Base-by-base conservation (phyloP, 2,797 vertebrate species). In the Philypnodon macrostomus region DNA sequence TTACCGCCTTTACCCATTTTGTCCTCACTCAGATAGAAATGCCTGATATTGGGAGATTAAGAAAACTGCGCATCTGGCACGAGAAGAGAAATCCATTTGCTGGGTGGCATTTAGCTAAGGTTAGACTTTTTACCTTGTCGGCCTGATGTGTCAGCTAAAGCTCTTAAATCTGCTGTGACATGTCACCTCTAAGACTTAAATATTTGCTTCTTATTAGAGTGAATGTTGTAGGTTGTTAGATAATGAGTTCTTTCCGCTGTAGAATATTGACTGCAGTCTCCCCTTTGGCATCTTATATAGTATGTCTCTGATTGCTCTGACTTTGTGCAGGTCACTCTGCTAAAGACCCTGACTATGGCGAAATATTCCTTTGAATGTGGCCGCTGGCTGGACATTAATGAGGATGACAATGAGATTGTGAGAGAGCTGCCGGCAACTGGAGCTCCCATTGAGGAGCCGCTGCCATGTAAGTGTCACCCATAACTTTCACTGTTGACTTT, bases 91-190 rank as follows among this genome's bases (percentile, higher is more conserved):
- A 81, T 71, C 93, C 95, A 1, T 97, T 98, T 61, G 79, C 94
- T 59, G 96, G 97, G 16, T 98, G 96, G 97, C 97, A 99, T 85
- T 90, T 99, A 73, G 90, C 89, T 26, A 95, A 88, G 92, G 96
- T 98, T 66, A 91, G 91, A 55, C 33, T 5, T 12, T 5, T 40
- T 51, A 17, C 14, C 65, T 30, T 37, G 15, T 37, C 12, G 53
- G 44, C 41, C 45, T 57, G 26, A 56, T 55, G 33, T 70, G 44
- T 70, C 52, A 48, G 2, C 42, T 17, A 34, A 11, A 60, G 38
- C 38, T 40, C 11, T 53, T 51, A 16, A 45, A 3, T 27, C 19
- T 42, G 11, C 42, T 39, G 38, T 46, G 13, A n/a, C n/a, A 0
- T 9, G 14, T 39, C 19, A 31, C 19, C 2, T 51, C 6, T 32